These are phyloP conservation scores for Morphnarchus princeps DNA, from an alignment of 2,113 vertebrate species.

Conservation along the genomic window DNA sequence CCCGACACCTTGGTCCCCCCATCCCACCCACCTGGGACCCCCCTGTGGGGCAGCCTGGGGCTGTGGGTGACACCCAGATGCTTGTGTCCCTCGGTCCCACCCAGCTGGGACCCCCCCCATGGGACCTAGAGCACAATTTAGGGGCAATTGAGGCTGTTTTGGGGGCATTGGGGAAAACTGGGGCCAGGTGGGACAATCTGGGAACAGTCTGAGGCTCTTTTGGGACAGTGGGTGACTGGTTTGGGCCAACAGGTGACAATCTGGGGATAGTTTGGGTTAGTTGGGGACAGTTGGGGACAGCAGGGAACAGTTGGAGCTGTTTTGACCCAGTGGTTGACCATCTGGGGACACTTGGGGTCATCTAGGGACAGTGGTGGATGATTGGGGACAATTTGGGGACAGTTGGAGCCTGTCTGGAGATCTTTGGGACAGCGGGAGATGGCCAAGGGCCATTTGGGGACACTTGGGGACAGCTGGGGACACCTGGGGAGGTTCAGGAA, in stretches of 20 bases:
- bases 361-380: not conserved
- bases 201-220: not conserved
- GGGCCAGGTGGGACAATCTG: not conserved
- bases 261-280: not conserved
- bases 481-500: not conserved
- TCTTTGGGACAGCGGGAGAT: too few species aligned
- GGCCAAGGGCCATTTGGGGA: not conserved
- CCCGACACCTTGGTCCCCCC: accelerated
- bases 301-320: too few species aligned
- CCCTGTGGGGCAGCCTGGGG: not conserved
- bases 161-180: not conserved
- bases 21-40: not conserved
- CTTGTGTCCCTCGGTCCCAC: not conserved
- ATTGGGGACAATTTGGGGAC: not conserved
- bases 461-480: not conserved
- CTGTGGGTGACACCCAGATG: too few species aligned
- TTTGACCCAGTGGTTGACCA: not conserved
- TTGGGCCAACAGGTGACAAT: not conserved
- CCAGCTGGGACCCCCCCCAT: not conserved
- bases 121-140: not conserved
- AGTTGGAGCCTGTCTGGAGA: not conserved
- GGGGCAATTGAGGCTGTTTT: not conserved
- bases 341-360: not conserved
- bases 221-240: not conserved
- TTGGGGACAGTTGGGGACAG: not conserved